Conservation (phyloP, 2,888 invertebrate genomes). For the Chrysotoxum bicinctum region DNA sequence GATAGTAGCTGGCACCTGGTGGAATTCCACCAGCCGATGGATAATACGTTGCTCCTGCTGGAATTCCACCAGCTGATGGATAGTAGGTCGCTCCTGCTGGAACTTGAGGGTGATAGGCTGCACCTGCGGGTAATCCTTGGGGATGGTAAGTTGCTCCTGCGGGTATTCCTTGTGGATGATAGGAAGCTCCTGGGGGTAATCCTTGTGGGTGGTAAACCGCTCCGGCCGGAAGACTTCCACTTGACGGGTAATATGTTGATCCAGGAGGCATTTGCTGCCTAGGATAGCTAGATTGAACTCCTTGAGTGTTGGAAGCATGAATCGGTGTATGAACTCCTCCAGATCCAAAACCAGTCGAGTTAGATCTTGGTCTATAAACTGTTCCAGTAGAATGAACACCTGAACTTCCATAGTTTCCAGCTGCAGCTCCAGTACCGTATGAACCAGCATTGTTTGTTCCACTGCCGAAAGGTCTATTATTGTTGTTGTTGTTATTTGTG, state of each 20-base stretch:
- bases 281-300: conserved; percentile 77
- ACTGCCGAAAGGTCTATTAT: conserved; percentile 55
- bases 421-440: conserved; percentile 31
- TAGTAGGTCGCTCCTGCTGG: conserved; percentile 21
- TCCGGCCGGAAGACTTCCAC: conserved; percentile 63
- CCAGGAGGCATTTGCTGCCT: conserved; percentile 66
- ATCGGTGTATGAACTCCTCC: conserved; percentile 76
- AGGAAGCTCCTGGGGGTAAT: conserved; percentile 73
- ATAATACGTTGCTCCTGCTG: conserved; percentile 73
- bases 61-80: conserved; percentile 50
- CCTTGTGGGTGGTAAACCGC: conserved; percentile 75
- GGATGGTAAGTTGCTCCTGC: conserved; percentile 76
- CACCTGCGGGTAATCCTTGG: conserved; percentile 70
- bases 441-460: conserved; percentile 28
- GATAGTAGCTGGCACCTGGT: conserved; percentile 71
- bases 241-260: conserved; percentile 42
- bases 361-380: conserved; percentile 52
- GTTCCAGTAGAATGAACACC: conserved; percentile 43
- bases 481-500: conserved; percentile 63
- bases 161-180: conserved; percentile 76
- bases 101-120: conserved; percentile 67
- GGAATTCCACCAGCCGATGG: conserved; percentile 63
- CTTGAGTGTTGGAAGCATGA: conserved; percentile 76
- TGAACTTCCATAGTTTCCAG: conserved; percentile 14
- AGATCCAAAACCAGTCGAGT: conserved; percentile 49